Base-by-base conservation (phyloP, 2,888 invertebrate genomes). In the Pristionchus arcanus region DNA sequence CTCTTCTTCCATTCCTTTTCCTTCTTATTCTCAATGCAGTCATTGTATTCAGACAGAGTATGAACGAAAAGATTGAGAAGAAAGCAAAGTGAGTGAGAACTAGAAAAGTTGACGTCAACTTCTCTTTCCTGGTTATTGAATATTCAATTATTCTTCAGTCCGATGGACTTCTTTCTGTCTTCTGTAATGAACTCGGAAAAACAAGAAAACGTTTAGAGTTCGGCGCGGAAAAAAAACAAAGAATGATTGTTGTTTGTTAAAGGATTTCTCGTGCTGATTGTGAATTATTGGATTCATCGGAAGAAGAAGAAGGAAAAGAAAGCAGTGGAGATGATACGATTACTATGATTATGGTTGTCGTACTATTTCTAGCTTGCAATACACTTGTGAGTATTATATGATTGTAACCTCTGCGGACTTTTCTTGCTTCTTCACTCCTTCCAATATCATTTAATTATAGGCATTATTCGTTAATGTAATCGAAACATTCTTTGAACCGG, bases 291-390 rank as follows among this genome's bases (percentile, higher is more conserved):
- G 53, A 55, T 49, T 49, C 42, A 28, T 66, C 63, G 19, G 19
- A 16, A 5, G 86, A 49, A 71, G 87, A 87, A 21, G 87, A 87
- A 53, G 71, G 34, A 21, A 71, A 71, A 53, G 87, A 16, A 19
- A 66, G 91, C 55, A 90, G 91, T 34, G 92, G 92, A 2, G 95
- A 95, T 90, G 94, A 95, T 89, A 95, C 95, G 11, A 93, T 95
- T 63, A 95, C 95, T 4, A 95, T 95, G 95, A 94, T 95, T 34
- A 94, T 94, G 94, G 95, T 95, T 42, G 95, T 95, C 25, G 92
- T 95, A 28, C 91, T 95, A 55, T 95, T 95, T 87, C 91, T 95
- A 16, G 93, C 92, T 25, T 95, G 95, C 91, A 95, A 95, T 90
- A 94, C 94, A 2, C 91, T 95, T 91, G 94, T 93, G 28, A 90